Evolutionary conservation across 2,888 invertebrate genomes (phyloP), one percentile per base, ranked within the genome.

Genomic region (Copidosoma aretas): DNA sequence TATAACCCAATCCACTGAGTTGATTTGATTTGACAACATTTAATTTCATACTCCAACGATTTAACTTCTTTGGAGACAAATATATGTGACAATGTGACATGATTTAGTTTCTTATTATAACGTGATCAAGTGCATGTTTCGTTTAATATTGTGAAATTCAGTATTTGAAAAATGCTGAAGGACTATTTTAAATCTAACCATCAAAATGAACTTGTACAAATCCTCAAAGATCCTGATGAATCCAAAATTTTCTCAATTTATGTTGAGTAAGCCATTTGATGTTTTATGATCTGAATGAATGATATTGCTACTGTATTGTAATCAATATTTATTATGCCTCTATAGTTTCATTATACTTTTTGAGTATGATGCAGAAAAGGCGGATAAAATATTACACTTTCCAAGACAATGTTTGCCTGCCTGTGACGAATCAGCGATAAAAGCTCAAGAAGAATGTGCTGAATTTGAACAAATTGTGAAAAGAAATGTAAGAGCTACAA

Each of bases 291-390:
- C n/a, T n/a, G n/a, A n/a, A n/a, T n/a, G n/a, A n/a, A n/a, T 53
- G 52, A 51, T 12, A 17, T 46, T 46, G 5, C 58, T 58, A 60
- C 17, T 19, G 39, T 57, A 32, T 51, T 10, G 17, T 49, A 49
- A 17, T 53, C 43, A 54, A 60, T 43, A 19, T 53, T 1, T 52
- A 67, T 1, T 54, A 19, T 51, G 32, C 12, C 19, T 61, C 60
- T 70, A 3, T 79, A 92, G 92, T 81, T 91, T 92, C 80, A 84
- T 91, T 71, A 89, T 89, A 73, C 81, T 93, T 61, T 90, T 90
- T 79, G 93, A 91, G 82, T 87, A 87, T 59, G 88, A 90, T 80
- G 88, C 89, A 39, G 88, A 89, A 74, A 84, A 90, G 32, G 92
- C 91, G 22, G 88, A 91, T 77, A 87, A 87, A 76, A 86, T 94